A percentile compares a stretch with the other conserved stretches of the same genome.
Conservation (phyloP, 2,888 invertebrate species). For the Vannuccia rotundouncinata region DNA sequence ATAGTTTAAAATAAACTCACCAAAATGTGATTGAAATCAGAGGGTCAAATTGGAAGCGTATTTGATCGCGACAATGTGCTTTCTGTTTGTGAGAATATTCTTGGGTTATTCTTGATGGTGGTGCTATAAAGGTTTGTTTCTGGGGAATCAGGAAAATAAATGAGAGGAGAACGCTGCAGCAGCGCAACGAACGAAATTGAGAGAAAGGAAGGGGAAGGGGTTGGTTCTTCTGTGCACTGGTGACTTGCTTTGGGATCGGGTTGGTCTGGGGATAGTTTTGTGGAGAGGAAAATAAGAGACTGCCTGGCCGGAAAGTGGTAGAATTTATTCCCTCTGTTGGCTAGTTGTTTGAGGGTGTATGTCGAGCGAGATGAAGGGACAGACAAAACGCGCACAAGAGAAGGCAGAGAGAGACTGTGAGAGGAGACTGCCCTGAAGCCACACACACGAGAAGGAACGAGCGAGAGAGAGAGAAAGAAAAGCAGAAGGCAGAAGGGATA, state of each 20-base stretch:
- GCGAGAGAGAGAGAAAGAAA: neutral
- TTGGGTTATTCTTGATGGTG: neutral
- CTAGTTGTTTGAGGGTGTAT: slow-evolving; percentile 3
- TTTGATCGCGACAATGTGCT: neutral
- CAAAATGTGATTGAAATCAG: too few relatives aligned
- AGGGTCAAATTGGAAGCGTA: too few relatives aligned
- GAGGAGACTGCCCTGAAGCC: slow-evolving; percentile 21
- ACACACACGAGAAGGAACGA: neutral
- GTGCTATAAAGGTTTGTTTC: neutral
- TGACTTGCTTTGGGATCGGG: slow-evolving; percentile 13
- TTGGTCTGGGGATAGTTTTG: slow-evolving; percentile 11
- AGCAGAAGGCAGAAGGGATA: slow-evolving; percentile 12
- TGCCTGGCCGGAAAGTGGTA: slow-evolving; percentile 19
- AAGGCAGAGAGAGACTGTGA: neutral
- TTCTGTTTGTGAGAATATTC: neutral
- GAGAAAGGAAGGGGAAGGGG: neutral
- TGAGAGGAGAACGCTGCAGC: neutral
- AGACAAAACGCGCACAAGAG: slow-evolving; percentile 24
- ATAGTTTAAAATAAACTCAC: too few relatives aligned
- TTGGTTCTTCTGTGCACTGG: slow-evolving; percentile 4
- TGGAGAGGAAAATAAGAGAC: neutral
- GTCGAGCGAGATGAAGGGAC: neutral
- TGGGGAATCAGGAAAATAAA: neutral
- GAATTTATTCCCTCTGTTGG: slow-evolving; percentile 23
- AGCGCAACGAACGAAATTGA: neutral